Percentiles rank a stretch among this genome's conserved stretches.
Conservation (phyloP, 92 coral and sea anemone species). For the Umimayanthus chanpuru region DNA sequence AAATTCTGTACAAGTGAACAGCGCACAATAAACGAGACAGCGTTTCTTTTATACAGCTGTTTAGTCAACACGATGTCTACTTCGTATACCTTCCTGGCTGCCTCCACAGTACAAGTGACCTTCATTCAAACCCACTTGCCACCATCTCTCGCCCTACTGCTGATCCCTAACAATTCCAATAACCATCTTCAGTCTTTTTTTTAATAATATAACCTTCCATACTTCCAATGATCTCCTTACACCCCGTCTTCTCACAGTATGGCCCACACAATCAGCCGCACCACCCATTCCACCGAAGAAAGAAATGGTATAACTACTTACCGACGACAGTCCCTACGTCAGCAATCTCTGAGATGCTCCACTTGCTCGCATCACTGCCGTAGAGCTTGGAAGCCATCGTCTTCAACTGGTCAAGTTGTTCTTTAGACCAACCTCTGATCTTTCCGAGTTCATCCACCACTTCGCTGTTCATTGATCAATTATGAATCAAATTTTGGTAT, state of each 20-base stretch:
- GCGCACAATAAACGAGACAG: too few relatives aligned
- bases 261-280: not conserved
- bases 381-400: constrained; percentile 2
- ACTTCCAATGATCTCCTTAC: too few relatives aligned
- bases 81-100: too few relatives aligned
- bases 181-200: too few relatives aligned
- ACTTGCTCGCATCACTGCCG: constrained; percentile 25
- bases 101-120: too few relatives aligned
- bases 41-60: too few relatives aligned
- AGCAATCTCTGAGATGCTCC: not conserved
- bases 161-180: too few relatives aligned
- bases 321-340: constrained; percentile 13
- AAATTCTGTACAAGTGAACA: too few relatives aligned
- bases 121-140: too few relatives aligned
- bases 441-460: not conserved
- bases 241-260: not conserved
- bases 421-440: constrained; percentile 13
- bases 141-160: too few relatives aligned
- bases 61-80: too few relatives aligned
- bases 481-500: not conserved
- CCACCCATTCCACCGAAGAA: not conserved
- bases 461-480: not conserved
- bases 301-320: not conserved
- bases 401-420: constrained; percentile 16
- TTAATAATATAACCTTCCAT: too few relatives aligned